Evolutionary conservation across 2,888 invertebrate genomes (phyloP).

Genomic region (Deilephila elpenor): DNA sequence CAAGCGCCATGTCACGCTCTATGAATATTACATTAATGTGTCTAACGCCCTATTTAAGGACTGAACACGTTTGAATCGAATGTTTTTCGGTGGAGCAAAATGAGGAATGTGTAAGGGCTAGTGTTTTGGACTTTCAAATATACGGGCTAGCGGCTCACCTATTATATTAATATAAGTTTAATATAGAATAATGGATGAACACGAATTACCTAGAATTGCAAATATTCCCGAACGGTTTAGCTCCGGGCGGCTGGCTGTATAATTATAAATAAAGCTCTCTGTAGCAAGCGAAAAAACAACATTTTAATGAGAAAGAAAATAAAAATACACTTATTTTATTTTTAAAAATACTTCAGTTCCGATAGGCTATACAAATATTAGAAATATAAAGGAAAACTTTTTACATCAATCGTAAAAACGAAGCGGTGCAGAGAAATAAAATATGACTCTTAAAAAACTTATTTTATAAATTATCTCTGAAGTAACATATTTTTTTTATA

Average conservation of each 20-base stretch:
- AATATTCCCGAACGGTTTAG: too few relatives aligned
- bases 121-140: background rate
- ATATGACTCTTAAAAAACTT: too few relatives aligned
- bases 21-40: slow-evolving; percentile 61
- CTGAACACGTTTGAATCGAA: background rate
- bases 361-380: too few relatives aligned
- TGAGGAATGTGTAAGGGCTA: background rate
- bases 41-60: background rate
- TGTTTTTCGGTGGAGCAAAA: background rate
- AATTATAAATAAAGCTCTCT: too few relatives aligned
- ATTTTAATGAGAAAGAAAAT: too few relatives aligned
- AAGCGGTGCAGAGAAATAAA: too few relatives aligned
- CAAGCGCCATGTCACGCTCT: slow-evolving; percentile 44
- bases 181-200: background rate
- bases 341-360: background rate
- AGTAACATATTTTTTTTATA: background rate
- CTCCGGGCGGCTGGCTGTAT: too few relatives aligned
- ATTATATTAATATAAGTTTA: background rate
- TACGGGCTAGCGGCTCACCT: too few relatives aligned
- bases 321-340: background rate
- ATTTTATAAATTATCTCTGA: background rate
- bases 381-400: too few relatives aligned
- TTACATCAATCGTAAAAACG: too few relatives aligned
- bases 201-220: too few relatives aligned
- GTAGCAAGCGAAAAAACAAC: too few relatives aligned